Base-by-base conservation (phyloP, 2,797 vertebrate genomes). In the Crenichthys baileyi region DNA sequence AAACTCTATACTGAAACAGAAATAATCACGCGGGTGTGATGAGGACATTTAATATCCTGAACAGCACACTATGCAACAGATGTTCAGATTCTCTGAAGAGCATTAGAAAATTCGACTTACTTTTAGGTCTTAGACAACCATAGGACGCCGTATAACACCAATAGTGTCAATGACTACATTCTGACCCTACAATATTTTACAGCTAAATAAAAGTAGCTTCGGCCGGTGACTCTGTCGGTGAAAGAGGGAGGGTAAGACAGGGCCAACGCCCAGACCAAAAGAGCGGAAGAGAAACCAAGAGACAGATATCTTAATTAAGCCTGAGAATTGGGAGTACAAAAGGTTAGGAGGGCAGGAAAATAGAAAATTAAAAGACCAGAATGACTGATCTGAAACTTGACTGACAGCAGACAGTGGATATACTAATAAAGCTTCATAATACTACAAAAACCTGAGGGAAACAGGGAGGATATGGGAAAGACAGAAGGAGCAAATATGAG, bases 181-280 rank as follows among this genome's bases (percentile, higher is more conserved):
- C 72, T 29, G 44, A 67, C 56, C 36, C 3, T 24, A 8, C 5
- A 46, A 20, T 26, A 8, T 77, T 55, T 56, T 15, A 29, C 48
- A 48, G 2, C 3, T 31, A 78, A 80, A 72, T 4, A 11, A 44
- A 79, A 72, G 68, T 36, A 65, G 39, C 46, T 60, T 22, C 48
- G 55, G 79, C 53, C 55, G 73, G 36, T 70, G 78, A 77, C 68
- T 80, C 80, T 29, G 26, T 89, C 85, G 88, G 55, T n/a, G 48
- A 76, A 84, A 83, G 82, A 86, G 87, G 88, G 91, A 91, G 72
- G 73, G 79, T 82, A 77, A 84, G 78, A 85, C 24, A 68, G 48
- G 56, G 79, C 74, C 88, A 87, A 91, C 80, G 82, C 86, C 88
- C 88, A 82, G 79, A 56, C 0, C 65, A 48, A 73, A 9, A 70